Evolutionary conservation across 2,888 invertebrate genomes (phyloP), one percentile per base, ranked within the genome.

Genomic region (Hecatera dysodea): DNA sequence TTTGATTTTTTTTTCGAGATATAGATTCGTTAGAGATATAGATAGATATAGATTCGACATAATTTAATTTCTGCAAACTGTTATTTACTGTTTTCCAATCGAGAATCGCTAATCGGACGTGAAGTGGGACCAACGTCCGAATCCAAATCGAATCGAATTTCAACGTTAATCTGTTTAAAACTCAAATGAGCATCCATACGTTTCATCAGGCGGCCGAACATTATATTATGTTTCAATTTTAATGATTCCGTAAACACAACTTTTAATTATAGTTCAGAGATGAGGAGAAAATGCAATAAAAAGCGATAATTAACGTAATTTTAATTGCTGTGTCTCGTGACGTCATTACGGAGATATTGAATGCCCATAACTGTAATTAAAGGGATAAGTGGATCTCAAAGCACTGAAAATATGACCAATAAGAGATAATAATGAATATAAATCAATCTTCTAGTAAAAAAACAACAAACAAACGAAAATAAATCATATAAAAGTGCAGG

Each of bases 91-190:
- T 83, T 71, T 68, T 50, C 52, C 67, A 64, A 74, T 74, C 66
- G 65, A 64, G 67, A 81, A 77, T 77, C 76, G 78, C 77, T 70
- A 78, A 84, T 79, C 74, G 61, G 66, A 61, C 65, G 78, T 56
- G 63, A 72, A 80, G 67, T 55, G 78, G 65, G 55, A 67, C 70
- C 74, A 67, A 56, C 63, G 70, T 67, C 44, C 81, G 70, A 76
- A 69, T 77, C 76, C 67, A 75, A 87, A 88, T 87, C 83, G 71
- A 88, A 87, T 88, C 50, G 39, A 79, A 79, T 75, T 87, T 76
- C 78, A 72, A 78, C 78, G 77, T 53, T 87, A 86, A 89, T 87
- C 84, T 82, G 84, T 86, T 89, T 88, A 88, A 85, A 84, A 75
- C 86, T 81, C 72, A 85, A 90, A 90, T 88, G 87, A 85, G 80